Evolutionary conservation across 2,797 vertebrate species (phyloP).

Genomic region (Salarias fasciatus): DNA sequence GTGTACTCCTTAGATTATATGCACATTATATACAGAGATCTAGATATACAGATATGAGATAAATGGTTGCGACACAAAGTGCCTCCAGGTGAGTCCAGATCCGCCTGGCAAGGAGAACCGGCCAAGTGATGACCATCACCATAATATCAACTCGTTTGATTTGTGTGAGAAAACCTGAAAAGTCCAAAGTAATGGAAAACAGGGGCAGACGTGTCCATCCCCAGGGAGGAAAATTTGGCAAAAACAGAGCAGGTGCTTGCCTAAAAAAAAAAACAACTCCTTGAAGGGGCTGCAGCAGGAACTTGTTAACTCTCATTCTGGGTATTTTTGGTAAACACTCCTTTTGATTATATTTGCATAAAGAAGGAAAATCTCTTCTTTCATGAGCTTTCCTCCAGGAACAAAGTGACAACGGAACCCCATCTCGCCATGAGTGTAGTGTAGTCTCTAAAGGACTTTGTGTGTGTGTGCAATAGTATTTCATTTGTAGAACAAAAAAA

Average conservation of each 20-base stretch:
- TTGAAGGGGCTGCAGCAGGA: slow-evolving; percentile 27
- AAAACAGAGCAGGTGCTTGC: slow-evolving; percentile 27
- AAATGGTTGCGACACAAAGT: slow-evolving; percentile 83
- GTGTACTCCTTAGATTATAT: slow-evolving; percentile 69
- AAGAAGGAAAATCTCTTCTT: slow-evolving; percentile 24
- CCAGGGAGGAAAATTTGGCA: not conserved
- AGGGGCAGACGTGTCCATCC: not conserved
- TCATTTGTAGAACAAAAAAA: slow-evolving; percentile 53
- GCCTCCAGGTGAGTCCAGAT: slow-evolving; percentile 73
- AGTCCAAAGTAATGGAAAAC: slow-evolving; percentile 1
- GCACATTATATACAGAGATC: slow-evolving; percentile 50
- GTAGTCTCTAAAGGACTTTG: slow-evolving; percentile 58
- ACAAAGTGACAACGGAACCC: slow-evolving; percentile 28
- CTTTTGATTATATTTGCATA: slow-evolving; percentile 49
- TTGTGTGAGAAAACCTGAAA: slow-evolving; percentile 13
- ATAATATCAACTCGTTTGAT: slow-evolving; percentile 51
- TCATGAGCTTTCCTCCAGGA: slow-evolving; percentile 38
- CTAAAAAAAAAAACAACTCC: slow-evolving; percentile 13
- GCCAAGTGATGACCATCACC: slow-evolving; percentile 69
- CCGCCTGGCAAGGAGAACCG: slow-evolving; percentile 72
- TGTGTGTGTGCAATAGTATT: slow-evolving; percentile 52
- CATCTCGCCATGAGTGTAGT: slow-evolving; percentile 58
- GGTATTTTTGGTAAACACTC: slow-evolving; percentile 34
- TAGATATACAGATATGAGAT: slow-evolving; percentile 73
- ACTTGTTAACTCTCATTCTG: slow-evolving; percentile 10